phyloP scores from a whole-genome alignment of 2,797 vertebrate genomes.

The Lophius americanus region DNA sequence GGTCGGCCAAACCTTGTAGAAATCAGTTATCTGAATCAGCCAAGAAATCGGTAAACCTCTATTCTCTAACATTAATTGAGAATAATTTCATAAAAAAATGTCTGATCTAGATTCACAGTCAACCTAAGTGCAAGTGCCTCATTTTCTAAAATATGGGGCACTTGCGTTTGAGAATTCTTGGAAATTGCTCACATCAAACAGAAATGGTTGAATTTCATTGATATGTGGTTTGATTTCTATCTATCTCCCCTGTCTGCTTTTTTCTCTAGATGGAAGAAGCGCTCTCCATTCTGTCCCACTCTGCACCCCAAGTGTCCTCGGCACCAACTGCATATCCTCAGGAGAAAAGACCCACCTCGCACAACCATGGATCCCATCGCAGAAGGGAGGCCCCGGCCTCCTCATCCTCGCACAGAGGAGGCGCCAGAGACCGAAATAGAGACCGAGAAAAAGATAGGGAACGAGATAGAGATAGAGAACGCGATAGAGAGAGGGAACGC shows the following conservation, averaged over 20 bases:
- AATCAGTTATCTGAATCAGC: too few species aligned
- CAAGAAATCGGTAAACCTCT: too few species aligned
- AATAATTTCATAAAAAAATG: too few species aligned
- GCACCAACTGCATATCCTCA: slow-evolving; percentile 42
- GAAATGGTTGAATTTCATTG: not conserved
- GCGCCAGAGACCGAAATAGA: slow-evolving; percentile 66
- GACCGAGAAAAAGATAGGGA: not conserved
- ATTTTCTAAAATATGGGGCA: too few species aligned
- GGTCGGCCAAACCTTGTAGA: too few species aligned
- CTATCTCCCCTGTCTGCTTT: slow-evolving; percentile 8
- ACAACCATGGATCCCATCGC: slow-evolving; percentile 65
- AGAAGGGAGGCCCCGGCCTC: slow-evolving; percentile 76
- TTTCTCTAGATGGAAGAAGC: slow-evolving; percentile 69
- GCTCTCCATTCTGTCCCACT: slow-evolving; percentile 54
- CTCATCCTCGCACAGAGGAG: slow-evolving; percentile 56
- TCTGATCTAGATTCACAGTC: too few species aligned
- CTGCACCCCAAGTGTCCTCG: slow-evolving; percentile 36
- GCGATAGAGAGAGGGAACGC: slow-evolving; percentile 2
- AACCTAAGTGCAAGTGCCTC: too few species aligned
- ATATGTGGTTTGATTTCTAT: not conserved
- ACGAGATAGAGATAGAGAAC: slow-evolving; percentile 26
- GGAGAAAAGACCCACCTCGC: slow-evolving; percentile 49
- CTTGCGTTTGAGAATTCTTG: not conserved
- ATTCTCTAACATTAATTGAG: too few species aligned
- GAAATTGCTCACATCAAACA: not conserved